Evolutionary conservation across 2,113 vertebrate species (phyloP).

Genomic region (Rhabdomys dilectus): DNA sequence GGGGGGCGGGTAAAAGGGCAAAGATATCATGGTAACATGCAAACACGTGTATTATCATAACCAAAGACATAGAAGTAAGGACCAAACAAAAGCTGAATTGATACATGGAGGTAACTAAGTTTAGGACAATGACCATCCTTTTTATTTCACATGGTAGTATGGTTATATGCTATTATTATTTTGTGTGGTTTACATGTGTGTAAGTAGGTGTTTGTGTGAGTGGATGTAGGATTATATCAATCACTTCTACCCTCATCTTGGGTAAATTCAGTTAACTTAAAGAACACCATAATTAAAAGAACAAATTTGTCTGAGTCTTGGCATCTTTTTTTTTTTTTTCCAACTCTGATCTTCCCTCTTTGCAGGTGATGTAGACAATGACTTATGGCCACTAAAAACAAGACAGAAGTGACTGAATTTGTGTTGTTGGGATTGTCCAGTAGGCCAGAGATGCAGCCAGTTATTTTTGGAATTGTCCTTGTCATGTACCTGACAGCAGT

Average conservation of each 20-base stretch:
- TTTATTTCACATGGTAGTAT: background rate
- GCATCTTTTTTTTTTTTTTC: background rate
- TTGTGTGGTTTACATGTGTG: background rate
- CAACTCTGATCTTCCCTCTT: background rate
- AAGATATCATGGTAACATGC: background rate
- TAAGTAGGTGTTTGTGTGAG: background rate
- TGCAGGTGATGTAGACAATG: background rate
- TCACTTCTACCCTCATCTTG: background rate
- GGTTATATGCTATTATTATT: background rate
- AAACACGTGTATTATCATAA: background rate
- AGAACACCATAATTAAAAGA: background rate
- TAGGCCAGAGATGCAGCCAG: conserved; percentile 57
- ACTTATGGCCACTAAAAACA: conserved; percentile 66
- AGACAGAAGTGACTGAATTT: conserved; percentile 75
- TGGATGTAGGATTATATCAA: background rate
- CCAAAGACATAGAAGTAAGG: background rate
- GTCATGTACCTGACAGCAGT: conserved; percentile 73
- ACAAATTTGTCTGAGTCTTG: background rate
- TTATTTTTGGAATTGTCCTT: conserved; percentile 74
- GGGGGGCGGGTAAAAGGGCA: background rate
- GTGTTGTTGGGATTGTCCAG: conserved; percentile 78
- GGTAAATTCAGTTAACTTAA: background rate
- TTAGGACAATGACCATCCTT: background rate
- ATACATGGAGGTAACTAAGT: background rate
- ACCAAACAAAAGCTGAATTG: background rate